Evolutionary conservation across 2,888 invertebrate genomes (phyloP), one percentile per base, ranked within the genome.

Genomic region (Plebejus anna): DNA sequence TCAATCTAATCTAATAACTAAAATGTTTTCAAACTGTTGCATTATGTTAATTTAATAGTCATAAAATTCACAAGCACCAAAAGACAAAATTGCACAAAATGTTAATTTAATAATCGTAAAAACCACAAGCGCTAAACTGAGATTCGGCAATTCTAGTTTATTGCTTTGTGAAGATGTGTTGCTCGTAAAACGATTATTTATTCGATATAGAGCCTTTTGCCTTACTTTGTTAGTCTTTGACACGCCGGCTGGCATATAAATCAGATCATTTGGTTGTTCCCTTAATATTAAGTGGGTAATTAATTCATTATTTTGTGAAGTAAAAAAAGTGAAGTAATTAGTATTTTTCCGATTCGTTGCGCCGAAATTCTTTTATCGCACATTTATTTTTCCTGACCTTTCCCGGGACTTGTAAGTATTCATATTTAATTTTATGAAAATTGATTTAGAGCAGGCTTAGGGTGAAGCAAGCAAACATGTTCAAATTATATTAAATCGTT

Each of bases 51-150:
- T 55, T 55, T 55, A 55, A 55, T 55, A 55, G 16, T 16, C 11
- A 16, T 16, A 55, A 55, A 55, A 55, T 55, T 55, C 55, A 55
- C 55, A 55, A 55, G 55, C 55, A 55, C 55, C 55, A 55, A 70
- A 70, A 13, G 36, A 13, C 47, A 2, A 32, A 32, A 32, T 32
- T 70, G 70, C 36, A 71, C n/a, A 72, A 22, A 22, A 42, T 11
- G 47, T 13, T 47, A 38, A 72, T 22, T 72, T 72, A 72, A 42
- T 72, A 72, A 72, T 72, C 72, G 72, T 72, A 72, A 22, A 66
- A 66, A 5, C 32, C 32, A 32, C 66, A 66, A 66, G 32, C 32
- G 32, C 13, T 5, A 1, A 28, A 32, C 13, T 1, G 22, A 32
- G 66, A 32, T 32, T 66, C 13, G 11, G 72, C n/a, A 6, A 32